A percentile compares a stretch with the other conserved stretches of the same genome.
Conservation (phyloP, 2,888 invertebrate genomes). For the Blastobasis adustella region DNA sequence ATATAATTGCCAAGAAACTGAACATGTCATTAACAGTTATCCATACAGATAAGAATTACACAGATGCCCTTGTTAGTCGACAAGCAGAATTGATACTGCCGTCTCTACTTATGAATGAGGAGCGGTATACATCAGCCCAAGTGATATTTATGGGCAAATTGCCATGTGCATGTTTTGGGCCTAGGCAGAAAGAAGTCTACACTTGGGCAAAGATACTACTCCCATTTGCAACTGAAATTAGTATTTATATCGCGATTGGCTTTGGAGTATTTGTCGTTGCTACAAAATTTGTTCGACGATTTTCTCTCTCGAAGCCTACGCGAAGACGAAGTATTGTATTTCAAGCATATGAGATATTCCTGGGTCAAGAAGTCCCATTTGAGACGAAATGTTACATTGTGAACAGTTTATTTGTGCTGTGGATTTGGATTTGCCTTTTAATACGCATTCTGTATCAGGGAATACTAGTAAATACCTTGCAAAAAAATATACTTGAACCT, state of each 20-base stretch:
- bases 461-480: constrained; percentile 35
- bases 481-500: constrained; percentile 31
- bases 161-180: constrained; percentile 34
- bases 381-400: constrained; percentile 27
- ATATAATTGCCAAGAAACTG: constrained; percentile 23
- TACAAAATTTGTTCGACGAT: constrained; percentile 19
- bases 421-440: constrained; percentile 50
- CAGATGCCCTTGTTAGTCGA: constrained; percentile 27
- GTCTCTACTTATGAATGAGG: constrained; percentile 24
- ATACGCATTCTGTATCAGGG: constrained; percentile 45
- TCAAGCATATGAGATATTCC: constrained; percentile 32
- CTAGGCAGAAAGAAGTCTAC: constrained; percentile 30
- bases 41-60: constrained; percentile 21
- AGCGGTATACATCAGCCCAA: constrained; percentile 26
- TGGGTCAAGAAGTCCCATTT: constrained; percentile 37
- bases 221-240: constrained; percentile 30
- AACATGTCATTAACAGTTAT: constrained; percentile 31
- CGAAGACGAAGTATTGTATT: constrained; percentile 19
- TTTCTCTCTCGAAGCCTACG: constrained; percentile 13
- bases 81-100: constrained; percentile 36
- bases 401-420: constrained; percentile 35
- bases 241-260: constrained; percentile 24
- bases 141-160: constrained; percentile 23
- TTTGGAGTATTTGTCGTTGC: constrained; percentile 21
- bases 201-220: constrained; percentile 35